These are phyloP conservation scores for Emesis furor DNA, from an alignment of 2,888 invertebrate species.

Conservation along the genomic window DNA sequence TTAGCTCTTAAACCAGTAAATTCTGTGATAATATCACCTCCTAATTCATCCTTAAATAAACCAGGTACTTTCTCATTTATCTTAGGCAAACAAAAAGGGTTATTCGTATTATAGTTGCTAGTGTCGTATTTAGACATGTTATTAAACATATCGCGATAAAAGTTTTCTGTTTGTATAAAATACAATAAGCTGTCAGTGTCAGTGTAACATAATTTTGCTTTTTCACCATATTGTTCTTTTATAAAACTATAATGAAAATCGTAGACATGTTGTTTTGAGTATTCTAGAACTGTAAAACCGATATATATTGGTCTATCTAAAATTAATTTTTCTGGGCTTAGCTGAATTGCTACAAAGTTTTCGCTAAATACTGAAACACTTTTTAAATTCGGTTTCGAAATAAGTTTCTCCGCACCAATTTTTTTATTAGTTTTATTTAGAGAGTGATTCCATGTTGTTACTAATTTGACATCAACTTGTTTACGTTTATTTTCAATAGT, in stretches of 20 bases:
- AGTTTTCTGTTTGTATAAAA: constrained; percentile 32
- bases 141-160: constrained; percentile 36
- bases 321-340: constrained; percentile 28
- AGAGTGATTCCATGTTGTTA: constrained; percentile 24
- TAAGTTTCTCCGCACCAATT: constrained; percentile 31
- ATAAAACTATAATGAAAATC: constrained; percentile 46
- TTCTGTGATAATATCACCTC: constrained; percentile 27
- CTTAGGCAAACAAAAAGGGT: constrained; percentile 24
- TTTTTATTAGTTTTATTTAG: not conserved
- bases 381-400: constrained; percentile 48
- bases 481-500: constrained; percentile 42
- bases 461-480: constrained; percentile 35
- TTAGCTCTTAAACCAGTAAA: constrained; percentile 29
- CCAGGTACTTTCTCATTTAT: constrained; percentile 19
- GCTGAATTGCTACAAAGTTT: constrained; percentile 46
- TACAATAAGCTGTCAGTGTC: constrained; percentile 49
- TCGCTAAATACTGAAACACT: constrained; percentile 44
- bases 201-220: constrained; percentile 40
- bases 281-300: constrained; percentile 37
- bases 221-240: constrained; percentile 22
- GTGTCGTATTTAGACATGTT: not conserved
- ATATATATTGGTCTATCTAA: constrained; percentile 38
- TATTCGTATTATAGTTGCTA: constrained; percentile 31
- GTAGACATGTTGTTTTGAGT: constrained; percentile 53
- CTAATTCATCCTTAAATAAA: constrained; percentile 38